Evolutionary conservation across 2,113 vertebrate species (phyloP).

Genomic region (Ptilonorhynchus violaceus): DNA sequence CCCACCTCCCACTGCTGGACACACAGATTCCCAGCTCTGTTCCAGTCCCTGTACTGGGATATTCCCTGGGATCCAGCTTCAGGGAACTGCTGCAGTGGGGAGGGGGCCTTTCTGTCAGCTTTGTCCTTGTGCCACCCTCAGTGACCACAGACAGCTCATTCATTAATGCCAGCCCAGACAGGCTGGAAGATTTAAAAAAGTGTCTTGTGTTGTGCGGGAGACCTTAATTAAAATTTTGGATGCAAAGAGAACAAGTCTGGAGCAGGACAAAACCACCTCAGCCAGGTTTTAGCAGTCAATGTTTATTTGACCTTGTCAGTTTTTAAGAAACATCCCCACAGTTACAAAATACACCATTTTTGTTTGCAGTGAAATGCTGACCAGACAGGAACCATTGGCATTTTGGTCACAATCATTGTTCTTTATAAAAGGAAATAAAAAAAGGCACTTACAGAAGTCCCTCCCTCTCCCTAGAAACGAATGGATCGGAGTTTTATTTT

Average conservation of each 20-base stretch:
- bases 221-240: neutral
- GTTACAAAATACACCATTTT: constrained; percentile 30
- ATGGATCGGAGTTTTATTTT: neutral
- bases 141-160: neutral
- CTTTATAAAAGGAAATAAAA: neutral
- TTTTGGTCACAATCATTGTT: neutral
- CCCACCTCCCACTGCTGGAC: neutral
- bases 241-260: neutral
- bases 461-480: neutral
- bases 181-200: too few relatives aligned
- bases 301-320: constrained; percentile 72
- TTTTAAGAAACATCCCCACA: constrained; percentile 55
- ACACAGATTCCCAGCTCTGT: accelerated
- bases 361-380: constrained; percentile 25
- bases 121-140: neutral
- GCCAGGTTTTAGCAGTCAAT: constrained; percentile 30
- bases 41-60: neutral
- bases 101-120: too few relatives aligned
- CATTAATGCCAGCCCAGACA: accelerated
- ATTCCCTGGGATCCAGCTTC: neutral
- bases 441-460: neutral
- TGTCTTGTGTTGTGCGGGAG: neutral
- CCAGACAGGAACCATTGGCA: neutral
- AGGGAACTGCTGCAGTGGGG: neutral
- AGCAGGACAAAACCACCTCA: neutral